Percentiles rank a stretch among this genome's conserved stretches.
Evolutionary conservation across 2,113 vertebrate genomes (phyloP).

Genomic region (Catharus minimus): DNA sequence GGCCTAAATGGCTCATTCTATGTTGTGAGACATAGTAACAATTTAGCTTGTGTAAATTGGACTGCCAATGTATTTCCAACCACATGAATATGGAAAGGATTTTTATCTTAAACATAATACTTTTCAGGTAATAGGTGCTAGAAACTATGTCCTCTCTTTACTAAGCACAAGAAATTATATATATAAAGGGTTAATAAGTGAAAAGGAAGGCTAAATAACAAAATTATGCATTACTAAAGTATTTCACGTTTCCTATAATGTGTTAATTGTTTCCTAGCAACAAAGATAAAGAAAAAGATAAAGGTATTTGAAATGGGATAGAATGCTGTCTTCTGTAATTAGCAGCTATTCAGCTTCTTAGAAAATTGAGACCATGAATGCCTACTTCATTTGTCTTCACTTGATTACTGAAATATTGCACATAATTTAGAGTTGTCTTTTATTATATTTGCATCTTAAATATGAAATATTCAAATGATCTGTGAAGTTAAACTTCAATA

Average conservation of each 20-base stretch:
- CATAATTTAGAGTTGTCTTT: constrained; percentile 12
- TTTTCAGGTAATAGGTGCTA: not conserved
- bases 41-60: not conserved
- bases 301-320: constrained; percentile 17
- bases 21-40: not conserved
- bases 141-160: not conserved
- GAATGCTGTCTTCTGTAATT: constrained; percentile 23
- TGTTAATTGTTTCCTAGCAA: constrained; percentile 43
- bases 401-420: constrained; percentile 22
- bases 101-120: not conserved
- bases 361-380: constrained; percentile 3
- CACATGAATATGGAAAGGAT: not conserved
- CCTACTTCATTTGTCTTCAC: constrained; percentile 18
- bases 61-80: not conserved
- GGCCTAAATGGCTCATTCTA: not conserved
- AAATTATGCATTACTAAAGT: not conserved
- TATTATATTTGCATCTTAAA: not conserved
- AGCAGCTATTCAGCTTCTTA: constrained; percentile 38
- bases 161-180: not conserved
- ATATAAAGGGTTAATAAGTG: not conserved
- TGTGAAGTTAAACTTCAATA: not conserved
- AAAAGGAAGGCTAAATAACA: not conserved
- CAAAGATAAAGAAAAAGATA: not conserved
- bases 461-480: not conserved
- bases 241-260: not conserved